phyloP scores from a whole-genome alignment of 1,140 invertebrate species.

The Idris sp. region DNA sequence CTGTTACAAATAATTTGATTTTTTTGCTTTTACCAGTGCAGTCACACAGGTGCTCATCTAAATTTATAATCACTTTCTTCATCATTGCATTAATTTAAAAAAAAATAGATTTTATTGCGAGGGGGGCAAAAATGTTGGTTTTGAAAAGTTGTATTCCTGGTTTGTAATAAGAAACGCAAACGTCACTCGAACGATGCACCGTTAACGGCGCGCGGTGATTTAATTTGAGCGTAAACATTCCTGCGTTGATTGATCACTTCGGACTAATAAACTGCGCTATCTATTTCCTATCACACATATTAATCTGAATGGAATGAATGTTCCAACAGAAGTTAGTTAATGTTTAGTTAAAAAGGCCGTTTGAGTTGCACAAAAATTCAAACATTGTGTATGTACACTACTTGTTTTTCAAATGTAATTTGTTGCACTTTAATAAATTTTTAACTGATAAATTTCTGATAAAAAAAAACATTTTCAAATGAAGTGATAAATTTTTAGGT shows the following conservation, averaged over 20 bases:
- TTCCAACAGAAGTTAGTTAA: slow-evolving; percentile 1
- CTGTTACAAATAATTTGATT: too few species aligned
- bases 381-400: too few species aligned
- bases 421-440: too few species aligned
- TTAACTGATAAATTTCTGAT: too few species aligned
- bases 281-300: slow-evolving; percentile 35
- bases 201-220: slow-evolving; percentile 45
- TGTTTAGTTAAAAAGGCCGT: too few species aligned
- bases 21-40: too few species aligned
- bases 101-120: too few species aligned
- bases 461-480: too few species aligned
- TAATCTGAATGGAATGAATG: slow-evolving; percentile 20
- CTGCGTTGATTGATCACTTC: slow-evolving; percentile 48
- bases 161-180: slow-evolving; percentile 27
- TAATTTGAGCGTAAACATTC: slow-evolving; percentile 48
- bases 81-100: slow-evolving; percentile 25
- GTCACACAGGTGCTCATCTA: slow-evolving; percentile 8
- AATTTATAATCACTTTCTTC: slow-evolving; percentile 39
- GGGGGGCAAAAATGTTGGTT: slow-evolving; percentile 1
- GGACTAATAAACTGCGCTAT: slow-evolving; percentile 26
- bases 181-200: slow-evolving; percentile 46
- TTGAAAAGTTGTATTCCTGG: slow-evolving; percentile 39
- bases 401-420: too few species aligned
- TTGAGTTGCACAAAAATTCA: too few species aligned
- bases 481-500: too few species aligned